phyloP scores from a whole-genome alignment of 2,113 vertebrate species.

The Seriola aureovittata region DNA sequence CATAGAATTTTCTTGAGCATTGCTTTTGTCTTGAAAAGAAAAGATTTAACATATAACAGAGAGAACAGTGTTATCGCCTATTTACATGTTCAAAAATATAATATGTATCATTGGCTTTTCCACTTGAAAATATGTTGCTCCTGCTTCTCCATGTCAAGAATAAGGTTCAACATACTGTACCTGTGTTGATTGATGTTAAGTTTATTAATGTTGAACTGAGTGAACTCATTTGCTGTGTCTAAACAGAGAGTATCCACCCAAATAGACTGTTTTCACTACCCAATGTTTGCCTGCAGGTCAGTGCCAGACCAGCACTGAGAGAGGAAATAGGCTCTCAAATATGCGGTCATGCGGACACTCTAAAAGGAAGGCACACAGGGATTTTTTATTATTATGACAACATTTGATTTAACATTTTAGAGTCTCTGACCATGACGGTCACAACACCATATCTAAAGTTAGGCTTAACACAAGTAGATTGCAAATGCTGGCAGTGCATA shows the following conservation, averaged over 20 bases:
- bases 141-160: not conserved
- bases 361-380: slow-evolving; percentile 66
- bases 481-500: not conserved
- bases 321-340: slow-evolving; percentile 80
- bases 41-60: not conserved
- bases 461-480: not conserved
- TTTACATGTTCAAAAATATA: not conserved
- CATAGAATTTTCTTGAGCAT: not conserved
- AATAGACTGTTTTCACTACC: slow-evolving; percentile 79
- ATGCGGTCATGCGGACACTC: slow-evolving; percentile 68
- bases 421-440: slow-evolving; percentile 18
- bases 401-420: slow-evolving; percentile 59
- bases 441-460: not conserved
- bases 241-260: slow-evolving; percentile 77
- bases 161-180: not conserved
- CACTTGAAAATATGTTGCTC: not conserved
- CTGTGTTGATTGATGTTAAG: slow-evolving; percentile 27
- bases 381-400: slow-evolving; percentile 59
- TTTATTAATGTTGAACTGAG: slow-evolving; percentile 72
- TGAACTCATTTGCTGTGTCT: slow-evolving; percentile 79
- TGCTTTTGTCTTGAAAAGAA: not conserved
- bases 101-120: not conserved
- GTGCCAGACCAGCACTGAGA: slow-evolving; percentile 83
- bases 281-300: slow-evolving; percentile 75
- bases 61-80: not conserved